phyloP scores from a whole-genome alignment of 2,888 invertebrate genomes.

The Anoncus sp. region DNA sequence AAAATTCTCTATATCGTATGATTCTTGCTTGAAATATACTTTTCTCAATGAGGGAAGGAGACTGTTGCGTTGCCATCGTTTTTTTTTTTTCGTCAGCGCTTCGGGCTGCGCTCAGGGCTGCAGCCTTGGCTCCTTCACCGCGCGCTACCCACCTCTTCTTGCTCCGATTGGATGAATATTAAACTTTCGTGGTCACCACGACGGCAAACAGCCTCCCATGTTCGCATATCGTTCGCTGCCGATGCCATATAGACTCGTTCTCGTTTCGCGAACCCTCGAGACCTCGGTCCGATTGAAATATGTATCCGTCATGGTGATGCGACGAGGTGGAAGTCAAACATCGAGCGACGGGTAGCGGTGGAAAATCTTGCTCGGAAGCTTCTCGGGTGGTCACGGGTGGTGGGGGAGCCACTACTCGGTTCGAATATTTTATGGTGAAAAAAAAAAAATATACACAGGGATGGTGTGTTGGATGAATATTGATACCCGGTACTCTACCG shows the following conservation, averaged over 20 bases:
- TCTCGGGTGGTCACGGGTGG: conserved; percentile 8
- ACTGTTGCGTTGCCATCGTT: conserved; percentile 34
- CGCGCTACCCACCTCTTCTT: conserved; percentile 61
- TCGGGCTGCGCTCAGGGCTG: conserved; percentile 19
- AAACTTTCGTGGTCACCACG: conserved; percentile 79
- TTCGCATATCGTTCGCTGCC: conserved; percentile 8
- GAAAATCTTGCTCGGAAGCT: conserved; percentile 26
- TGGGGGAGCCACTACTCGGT: conserved; percentile 65
- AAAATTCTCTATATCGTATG: no score
- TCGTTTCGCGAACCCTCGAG: conserved; percentile 65
- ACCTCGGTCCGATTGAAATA: conserved; percentile 79
- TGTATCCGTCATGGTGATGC: conserved; percentile 75
- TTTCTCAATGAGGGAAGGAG: background rate
- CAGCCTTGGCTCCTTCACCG: conserved; percentile 26
- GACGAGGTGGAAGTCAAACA: conserved; percentile 78
- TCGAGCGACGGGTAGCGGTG: conserved; percentile 70
- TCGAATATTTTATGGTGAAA: conserved; percentile 69
- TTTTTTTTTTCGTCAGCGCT: conserved; percentile 42
- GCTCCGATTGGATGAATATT: conserved; percentile 82
- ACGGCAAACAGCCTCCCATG: conserved; percentile 75
- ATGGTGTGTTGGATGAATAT: no score
- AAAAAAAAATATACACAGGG: no score
- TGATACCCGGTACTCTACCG: no score
- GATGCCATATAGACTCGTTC: conserved; percentile 29
- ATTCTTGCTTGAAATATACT: background rate